A percentile compares a stretch with the other conserved stretches of the same genome.
phyloP scores from a whole-genome alignment of 2,113 vertebrate genomes.

The Neotoma lepida region DNA sequence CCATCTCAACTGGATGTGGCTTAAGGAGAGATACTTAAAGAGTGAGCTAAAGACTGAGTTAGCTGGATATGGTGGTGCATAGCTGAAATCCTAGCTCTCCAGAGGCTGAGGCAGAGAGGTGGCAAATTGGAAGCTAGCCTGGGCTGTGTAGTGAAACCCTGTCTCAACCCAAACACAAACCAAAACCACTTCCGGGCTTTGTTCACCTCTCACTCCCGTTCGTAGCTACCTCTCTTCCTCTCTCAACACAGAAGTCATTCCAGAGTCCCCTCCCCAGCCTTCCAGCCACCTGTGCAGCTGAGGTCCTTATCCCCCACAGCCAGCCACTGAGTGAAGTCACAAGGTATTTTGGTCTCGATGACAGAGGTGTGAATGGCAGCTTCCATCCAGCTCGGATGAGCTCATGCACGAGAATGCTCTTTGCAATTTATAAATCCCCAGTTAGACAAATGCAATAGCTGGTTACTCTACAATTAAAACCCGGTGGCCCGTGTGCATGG shows the following conservation, averaged over 20 bases:
- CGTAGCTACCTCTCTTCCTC: neutral
- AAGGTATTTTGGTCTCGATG: slow-evolving; percentile 73
- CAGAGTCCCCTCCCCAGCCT: neutral
- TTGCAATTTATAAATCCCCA: slow-evolving; percentile 42
- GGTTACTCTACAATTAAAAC: neutral
- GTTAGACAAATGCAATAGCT: slow-evolving; percentile 25
- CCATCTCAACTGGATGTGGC: neutral
- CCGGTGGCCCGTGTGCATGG: neutral
- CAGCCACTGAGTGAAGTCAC: slow-evolving; percentile 70
- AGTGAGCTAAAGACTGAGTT: neutral
- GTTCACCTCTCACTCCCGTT: neutral
- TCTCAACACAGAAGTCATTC: neutral
- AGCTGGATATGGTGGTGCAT: too few species aligned
- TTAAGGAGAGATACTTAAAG: neutral
- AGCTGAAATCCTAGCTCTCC: neutral
- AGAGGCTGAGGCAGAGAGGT: neutral
- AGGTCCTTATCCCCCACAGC: slow-evolving; percentile 47
- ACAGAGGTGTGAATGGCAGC: slow-evolving; percentile 71
- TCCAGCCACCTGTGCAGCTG: slow-evolving; percentile 39
- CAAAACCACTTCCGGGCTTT: neutral
- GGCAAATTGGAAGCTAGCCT: neutral
- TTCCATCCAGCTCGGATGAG: slow-evolving; percentile 67
- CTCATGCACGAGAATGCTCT: slow-evolving; percentile 50
- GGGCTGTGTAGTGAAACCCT: neutral
- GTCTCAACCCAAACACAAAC: neutral